A percentile compares a stretch with the other conserved stretches of the same genome.
Evolutionary conservation across 2,888 invertebrate genomes (phyloP).

Genomic region (Lasioglossum figueresi): DNA sequence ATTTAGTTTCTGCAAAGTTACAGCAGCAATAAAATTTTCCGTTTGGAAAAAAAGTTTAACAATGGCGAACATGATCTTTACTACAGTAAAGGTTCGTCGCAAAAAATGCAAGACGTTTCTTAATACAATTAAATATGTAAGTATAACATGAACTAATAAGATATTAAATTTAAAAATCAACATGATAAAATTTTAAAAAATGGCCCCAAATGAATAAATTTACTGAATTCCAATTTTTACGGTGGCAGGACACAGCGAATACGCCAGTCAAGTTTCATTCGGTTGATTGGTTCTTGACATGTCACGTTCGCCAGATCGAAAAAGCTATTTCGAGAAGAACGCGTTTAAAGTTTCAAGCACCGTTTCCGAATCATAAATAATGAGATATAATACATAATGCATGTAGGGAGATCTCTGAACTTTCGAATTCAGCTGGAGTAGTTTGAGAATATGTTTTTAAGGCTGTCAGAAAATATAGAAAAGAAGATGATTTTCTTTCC

Average conservation of each 20-base stretch:
- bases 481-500: neutral
- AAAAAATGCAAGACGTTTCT: too few relatives aligned
- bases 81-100: too few relatives aligned
- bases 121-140: too few relatives aligned
- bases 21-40: neutral
- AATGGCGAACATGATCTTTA: too few relatives aligned
- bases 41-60: too few relatives aligned
- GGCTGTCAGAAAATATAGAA: neutral
- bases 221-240: neutral
- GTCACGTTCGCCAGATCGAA: neutral
- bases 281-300: slow-evolving; percentile 1
- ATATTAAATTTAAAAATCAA: too few relatives aligned
- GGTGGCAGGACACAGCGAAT: neutral
- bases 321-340: neutral
- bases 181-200: neutral
- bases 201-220: too few relatives aligned
- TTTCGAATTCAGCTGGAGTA: neutral
- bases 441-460: neutral
- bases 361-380: neutral
- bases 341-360: neutral
- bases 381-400: neutral
- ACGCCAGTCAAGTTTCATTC: neutral
- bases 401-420: neutral
- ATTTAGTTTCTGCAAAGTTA: too few relatives aligned
- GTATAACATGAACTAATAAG: too few relatives aligned